Base-by-base conservation (phyloP, 2,797 vertebrate genomes). In the Microctenopoma steveboyesi region DNA sequence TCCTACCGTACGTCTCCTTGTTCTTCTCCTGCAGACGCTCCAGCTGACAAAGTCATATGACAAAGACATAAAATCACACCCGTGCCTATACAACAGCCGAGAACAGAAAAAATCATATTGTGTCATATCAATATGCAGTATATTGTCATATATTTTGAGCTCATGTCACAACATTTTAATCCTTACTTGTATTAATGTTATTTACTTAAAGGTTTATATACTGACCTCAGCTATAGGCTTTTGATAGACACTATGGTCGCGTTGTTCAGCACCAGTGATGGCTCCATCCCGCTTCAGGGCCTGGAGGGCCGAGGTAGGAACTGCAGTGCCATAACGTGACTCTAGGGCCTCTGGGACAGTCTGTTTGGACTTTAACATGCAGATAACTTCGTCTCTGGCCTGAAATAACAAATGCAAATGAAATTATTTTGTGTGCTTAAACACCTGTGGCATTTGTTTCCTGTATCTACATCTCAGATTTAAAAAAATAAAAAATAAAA, bases 341-440 rank as follows among this genome's bases (percentile, higher is more conserved):
- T 96, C 95, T 46, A 97, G 89, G 65, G 88, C 91, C 87, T 95
- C 94, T 8, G 96, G 94, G 51, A 89, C 92, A 25, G 93, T 92
- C 86, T 94, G 94, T 71, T 95, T 95, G 39, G 95, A 96, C 91
- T 94, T 97, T 74, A 99, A 84, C 92, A 97, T 94, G 76, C 93
- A 92, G 88, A 99, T 98, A 70, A 99, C 95, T 87, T 99, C 96
- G 81, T 99, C 97, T 74, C 95, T 93, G 66, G 97, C 98, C 98
- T 99, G 91, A 67, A 86, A 78, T 48, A 22, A 81, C 57, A 65
- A 5, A 81, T 6, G 72, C 27, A 57, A n/a, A 40, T 30, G 42
- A 62, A 46, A 53, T 25, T 8, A 49, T 39, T n/a, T 14, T 40
- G 22, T 15, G 3, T 25, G 13, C 18, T 14, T 33, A 5, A n/a